These are phyloP conservation scores for Accipiter minullus DNA, from an alignment of 2,797 vertebrate genomes.

Conservation along the genomic window DNA sequence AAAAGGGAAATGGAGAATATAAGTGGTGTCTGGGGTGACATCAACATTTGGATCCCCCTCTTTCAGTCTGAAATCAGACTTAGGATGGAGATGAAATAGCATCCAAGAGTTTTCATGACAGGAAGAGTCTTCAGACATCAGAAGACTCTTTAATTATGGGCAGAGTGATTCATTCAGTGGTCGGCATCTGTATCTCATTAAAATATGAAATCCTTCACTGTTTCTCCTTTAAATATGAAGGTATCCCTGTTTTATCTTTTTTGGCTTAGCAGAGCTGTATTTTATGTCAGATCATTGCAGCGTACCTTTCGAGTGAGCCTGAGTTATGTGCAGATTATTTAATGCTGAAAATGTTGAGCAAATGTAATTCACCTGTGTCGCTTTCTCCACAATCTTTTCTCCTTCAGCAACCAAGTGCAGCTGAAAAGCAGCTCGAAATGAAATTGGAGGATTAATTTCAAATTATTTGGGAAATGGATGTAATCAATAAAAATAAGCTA, in stretches of 20 bases:
- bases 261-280: slow-evolving; percentile 38
- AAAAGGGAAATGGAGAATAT: slow-evolving; percentile 58
- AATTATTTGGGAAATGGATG: not conserved
- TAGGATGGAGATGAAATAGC: slow-evolving; percentile 78
- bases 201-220: slow-evolving; percentile 59
- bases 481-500: slow-evolving; percentile 8
- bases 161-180: slow-evolving; percentile 84
- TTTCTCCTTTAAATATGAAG: slow-evolving; percentile 55
- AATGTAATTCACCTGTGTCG: slow-evolving; percentile 30
- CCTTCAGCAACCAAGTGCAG: not conserved
- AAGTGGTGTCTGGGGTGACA: slow-evolving; percentile 72
- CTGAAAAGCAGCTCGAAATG: slow-evolving; percentile 9
- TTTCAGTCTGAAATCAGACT: slow-evolving; percentile 66
- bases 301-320: not conserved
- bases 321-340: slow-evolving; percentile 58
- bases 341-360: slow-evolving; percentile 49
- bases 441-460: slow-evolving; percentile 29
- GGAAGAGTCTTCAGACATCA: slow-evolving; percentile 86
- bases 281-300: slow-evolving; percentile 29
- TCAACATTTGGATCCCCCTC: slow-evolving; percentile 64
- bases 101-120: slow-evolving; percentile 82
- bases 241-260: slow-evolving; percentile 60
- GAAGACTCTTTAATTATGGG: slow-evolving; percentile 77
- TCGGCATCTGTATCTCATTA: slow-evolving; percentile 76
- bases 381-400: not conserved